Percentiles rank a stretch among this genome's conserved stretches.
Conservation (phyloP, 2,113 vertebrate species). For the Urocynchramus pylzowi region DNA sequence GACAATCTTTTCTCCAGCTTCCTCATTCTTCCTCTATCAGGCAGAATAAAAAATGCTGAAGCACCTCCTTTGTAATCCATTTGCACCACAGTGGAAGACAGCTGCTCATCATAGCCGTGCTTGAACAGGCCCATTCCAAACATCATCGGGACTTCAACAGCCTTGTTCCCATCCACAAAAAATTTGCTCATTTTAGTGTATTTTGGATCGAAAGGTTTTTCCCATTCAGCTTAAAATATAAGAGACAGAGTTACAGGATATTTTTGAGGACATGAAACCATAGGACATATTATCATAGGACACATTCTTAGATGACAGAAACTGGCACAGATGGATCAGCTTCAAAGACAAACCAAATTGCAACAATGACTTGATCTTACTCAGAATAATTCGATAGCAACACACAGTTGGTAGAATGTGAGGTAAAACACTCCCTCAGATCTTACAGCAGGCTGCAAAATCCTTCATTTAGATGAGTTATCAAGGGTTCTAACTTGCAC, state of each 20-base stretch:
- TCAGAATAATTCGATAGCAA: not conserved
- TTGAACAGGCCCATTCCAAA: conserved; percentile 51
- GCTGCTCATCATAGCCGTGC: conserved; percentile 52
- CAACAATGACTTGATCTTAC: not conserved
- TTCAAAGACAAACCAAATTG: not conserved
- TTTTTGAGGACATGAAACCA: not conserved
- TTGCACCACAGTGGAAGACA: conserved; percentile 74
- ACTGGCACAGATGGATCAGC: not conserved
- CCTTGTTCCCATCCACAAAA: conserved; percentile 26
- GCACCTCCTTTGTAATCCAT: conserved; percentile 84
- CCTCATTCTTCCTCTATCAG: conserved; percentile 75
- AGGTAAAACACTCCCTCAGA: not conserved
- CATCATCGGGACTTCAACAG: conserved; percentile 59
- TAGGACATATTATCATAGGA: not conserved
- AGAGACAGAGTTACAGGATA: conserved; percentile 17
- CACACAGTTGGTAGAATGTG: not conserved
- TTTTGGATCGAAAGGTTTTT: conserved; percentile 56
- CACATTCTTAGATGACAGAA: not conserved
- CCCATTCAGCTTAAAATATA: conserved; percentile 61
- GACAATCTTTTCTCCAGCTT: conserved; percentile 72
- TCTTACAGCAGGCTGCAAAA: not conserved
- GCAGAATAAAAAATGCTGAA: conserved; percentile 81
- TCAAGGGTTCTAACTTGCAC: not conserved
- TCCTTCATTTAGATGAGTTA: not conserved
- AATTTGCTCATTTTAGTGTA: conserved; percentile 54